Percentiles rank a stretch among this genome's conserved stretches.
phyloP scores from a whole-genome alignment of 2,888 invertebrate species.

The Plutella xylostella region DNA sequence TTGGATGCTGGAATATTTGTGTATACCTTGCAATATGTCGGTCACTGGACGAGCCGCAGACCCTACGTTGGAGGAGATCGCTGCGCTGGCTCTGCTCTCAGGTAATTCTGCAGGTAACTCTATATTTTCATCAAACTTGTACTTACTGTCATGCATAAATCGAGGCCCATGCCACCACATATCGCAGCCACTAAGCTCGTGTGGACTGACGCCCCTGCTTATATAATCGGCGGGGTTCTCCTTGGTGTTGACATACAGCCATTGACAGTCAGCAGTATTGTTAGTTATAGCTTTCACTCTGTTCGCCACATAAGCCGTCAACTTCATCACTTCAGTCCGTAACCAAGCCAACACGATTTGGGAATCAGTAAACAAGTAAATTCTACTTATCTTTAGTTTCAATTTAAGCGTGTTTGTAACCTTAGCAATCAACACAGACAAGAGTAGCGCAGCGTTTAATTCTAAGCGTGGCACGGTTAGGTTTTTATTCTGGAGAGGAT shows the following conservation, averaged over 20 bases:
- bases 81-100: too few species aligned
- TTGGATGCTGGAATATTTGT: too few species aligned
- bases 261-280: constrained; percentile 9
- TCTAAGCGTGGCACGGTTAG: constrained; percentile 14
- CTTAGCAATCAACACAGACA: constrained; percentile 8
- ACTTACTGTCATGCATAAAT: too few species aligned
- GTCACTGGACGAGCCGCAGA: too few species aligned
- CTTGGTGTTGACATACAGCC: constrained; percentile 12
- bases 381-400: not conserved
- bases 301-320: constrained; percentile 19
- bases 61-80: too few species aligned
- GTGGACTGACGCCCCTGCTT: constrained; percentile 12
- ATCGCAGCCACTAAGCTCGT: constrained; percentile 1
- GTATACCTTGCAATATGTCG: too few species aligned
- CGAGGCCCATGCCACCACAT: constrained; percentile 14
- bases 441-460: constrained; percentile 15
- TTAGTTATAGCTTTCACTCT: constrained; percentile 14
- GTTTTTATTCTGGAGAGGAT: constrained; percentile 9
- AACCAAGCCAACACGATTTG: constrained; percentile 20
- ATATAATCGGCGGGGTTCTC: constrained; percentile 13
- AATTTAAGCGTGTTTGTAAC: constrained; percentile 1
- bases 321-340: constrained; percentile 8
- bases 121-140: too few species aligned
- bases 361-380: constrained; percentile 17
- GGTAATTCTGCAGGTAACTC: too few species aligned